These are phyloP conservation scores for Oncopodura yosiiana DNA, from an alignment of 1,140 invertebrate species.

Conservation along the genomic window DNA sequence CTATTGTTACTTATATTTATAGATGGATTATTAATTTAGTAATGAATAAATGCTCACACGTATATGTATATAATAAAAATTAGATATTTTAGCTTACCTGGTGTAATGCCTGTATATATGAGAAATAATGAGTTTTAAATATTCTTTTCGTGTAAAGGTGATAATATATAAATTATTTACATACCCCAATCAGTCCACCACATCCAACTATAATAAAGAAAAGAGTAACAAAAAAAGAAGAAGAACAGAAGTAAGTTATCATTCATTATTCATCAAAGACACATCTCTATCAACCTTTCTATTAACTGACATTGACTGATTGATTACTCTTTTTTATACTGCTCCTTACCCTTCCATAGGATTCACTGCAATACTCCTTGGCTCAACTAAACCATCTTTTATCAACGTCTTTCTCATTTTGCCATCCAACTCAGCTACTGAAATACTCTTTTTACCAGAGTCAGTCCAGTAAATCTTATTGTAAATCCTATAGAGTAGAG, in stretches of 20 bases:
- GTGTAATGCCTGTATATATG: no score
- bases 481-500: no score
- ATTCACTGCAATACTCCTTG: conserved; percentile 88
- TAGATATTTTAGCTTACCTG: no score
- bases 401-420: conserved; percentile 81
- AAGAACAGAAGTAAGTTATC: background rate
- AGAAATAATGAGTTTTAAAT: no score
- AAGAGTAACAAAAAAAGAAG: background rate
- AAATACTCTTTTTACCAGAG: conserved; percentile 79
- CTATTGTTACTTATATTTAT: no score
- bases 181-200: conserved; percentile 87
- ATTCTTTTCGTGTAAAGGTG: no score
- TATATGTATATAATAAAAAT: no score
- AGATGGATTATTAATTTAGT: no score
- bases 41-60: no score
- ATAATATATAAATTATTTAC: no score
- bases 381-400: conserved; percentile 73
- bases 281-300: background rate
- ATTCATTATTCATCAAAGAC: background rate
- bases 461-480: conserved; percentile 95
- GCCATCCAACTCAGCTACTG: conserved; percentile 77
- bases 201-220: conserved; percentile 58
- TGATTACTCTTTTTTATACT: background rate
- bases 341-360: conserved; percentile 73
- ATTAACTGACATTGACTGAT: background rate